Conservation (phyloP, 2,888 invertebrate genomes). For the Pristionchus japonicus region DNA sequence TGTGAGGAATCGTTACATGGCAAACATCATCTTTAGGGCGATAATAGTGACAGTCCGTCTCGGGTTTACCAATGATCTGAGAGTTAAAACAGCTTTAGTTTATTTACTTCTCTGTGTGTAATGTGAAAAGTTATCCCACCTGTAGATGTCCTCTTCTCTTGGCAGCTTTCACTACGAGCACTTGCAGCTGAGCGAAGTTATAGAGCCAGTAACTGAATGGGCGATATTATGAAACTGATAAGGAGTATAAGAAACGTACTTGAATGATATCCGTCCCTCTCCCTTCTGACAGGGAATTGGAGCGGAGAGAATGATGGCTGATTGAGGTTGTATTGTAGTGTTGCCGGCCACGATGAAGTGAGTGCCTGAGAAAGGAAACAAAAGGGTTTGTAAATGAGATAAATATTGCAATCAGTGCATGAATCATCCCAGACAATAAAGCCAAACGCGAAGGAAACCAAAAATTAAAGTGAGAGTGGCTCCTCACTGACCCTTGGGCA, state of each 20-base stretch:
- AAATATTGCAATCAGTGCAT: constrained; percentile 40
- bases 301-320: constrained; percentile 70
- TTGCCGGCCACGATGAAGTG: constrained; percentile 72
- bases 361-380: constrained; percentile 55
- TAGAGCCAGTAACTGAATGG: constrained; percentile 73
- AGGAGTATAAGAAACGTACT: constrained; percentile 51
- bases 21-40: constrained; percentile 52
- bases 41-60: constrained; percentile 68
- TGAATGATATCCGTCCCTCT: constrained; percentile 65
- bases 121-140: no score
- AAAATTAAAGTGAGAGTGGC: neutral
- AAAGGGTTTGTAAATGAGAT: neutral
- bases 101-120: no score
- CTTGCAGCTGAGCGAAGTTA: constrained; percentile 72
- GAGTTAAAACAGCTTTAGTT: no score
- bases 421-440: neutral
- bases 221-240: neutral
- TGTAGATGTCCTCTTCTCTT: constrained; percentile 65
- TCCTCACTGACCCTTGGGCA: constrained; percentile 50
- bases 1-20: constrained; percentile 58
- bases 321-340: constrained; percentile 66
- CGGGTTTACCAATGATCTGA: constrained; percentile 61
- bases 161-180: constrained; percentile 64
- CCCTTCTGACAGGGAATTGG: constrained; percentile 73
- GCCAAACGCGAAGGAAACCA: neutral